Conservation (phyloP, 1,140 invertebrate genomes). For the Penaeus vannamei region DNA sequence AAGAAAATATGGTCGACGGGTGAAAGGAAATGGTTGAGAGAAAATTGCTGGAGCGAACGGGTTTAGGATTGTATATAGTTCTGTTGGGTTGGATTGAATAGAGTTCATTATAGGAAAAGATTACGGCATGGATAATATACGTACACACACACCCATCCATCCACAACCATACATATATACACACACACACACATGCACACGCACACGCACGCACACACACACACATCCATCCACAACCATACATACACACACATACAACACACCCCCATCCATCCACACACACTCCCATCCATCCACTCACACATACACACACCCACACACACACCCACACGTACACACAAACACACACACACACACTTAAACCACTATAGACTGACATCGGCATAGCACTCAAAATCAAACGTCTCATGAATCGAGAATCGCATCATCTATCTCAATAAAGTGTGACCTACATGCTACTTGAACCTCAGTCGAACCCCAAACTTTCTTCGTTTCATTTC, state of each 20-base stretch:
- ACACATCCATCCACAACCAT: neutral
- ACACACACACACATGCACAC: neutral
- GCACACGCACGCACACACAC: constrained; percentile 5
- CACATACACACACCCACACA: neutral
- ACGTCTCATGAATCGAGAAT: too few species aligned
- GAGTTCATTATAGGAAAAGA: too few species aligned
- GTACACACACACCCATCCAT: neutral
- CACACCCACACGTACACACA: constrained; percentile 6
- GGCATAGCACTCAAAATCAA: too few species aligned
- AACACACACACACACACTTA: constrained; percentile 26
- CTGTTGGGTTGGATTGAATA: too few species aligned
- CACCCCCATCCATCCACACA: neutral
- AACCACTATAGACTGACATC: neutral
- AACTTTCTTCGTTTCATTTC: neutral
- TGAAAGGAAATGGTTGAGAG: too few species aligned
- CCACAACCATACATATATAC: neutral
- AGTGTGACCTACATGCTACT: too few species aligned
- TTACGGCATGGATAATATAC: neutral
- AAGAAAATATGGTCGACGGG: too few species aligned
- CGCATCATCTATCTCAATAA: too few species aligned
- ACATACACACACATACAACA: too few species aligned
- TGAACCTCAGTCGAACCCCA: too few species aligned
- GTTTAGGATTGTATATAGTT: too few species aligned
- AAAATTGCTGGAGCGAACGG: too few species aligned
- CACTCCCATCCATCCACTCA: neutral